These are phyloP conservation scores for Nemotelus pantherinus DNA, from an alignment of 2,888 invertebrate species.

Conservation along the genomic window DNA sequence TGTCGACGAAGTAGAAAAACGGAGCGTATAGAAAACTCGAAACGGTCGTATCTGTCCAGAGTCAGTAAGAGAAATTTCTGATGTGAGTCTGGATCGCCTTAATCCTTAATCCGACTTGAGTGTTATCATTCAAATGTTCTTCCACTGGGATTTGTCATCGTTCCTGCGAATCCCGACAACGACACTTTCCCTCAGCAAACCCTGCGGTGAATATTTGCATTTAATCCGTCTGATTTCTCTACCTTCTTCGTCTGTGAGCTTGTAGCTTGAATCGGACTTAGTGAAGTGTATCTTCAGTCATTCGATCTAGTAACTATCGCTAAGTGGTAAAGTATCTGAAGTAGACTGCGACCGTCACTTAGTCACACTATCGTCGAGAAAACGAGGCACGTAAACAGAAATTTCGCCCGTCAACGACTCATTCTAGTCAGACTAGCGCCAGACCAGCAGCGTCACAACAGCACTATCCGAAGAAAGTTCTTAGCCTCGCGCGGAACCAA, in stretches of 20 bases:
- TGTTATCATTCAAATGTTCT: constrained; percentile 13
- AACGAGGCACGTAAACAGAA: constrained; percentile 1
- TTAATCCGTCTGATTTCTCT: not conserved
- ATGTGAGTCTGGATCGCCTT: not conserved
- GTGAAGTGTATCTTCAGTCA: too few relatives aligned
- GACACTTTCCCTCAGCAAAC: not conserved
- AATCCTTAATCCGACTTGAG: constrained; percentile 37
- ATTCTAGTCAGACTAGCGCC: constrained; percentile 5
- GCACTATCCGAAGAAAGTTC: constrained; percentile 35
- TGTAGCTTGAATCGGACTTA: not conserved
- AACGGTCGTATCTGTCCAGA: not conserved
- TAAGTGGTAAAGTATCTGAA: too few relatives aligned
- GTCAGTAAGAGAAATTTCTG: not conserved
- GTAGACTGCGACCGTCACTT: too few relatives aligned
- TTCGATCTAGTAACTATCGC: too few relatives aligned
- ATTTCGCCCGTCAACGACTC: constrained; percentile 16
- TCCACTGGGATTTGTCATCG: not conserved
- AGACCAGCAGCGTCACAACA: constrained; percentile 2
- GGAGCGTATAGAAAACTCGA: not conserved
- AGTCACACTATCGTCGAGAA: not conserved
- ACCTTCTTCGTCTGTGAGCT: not conserved
- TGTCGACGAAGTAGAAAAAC: not conserved
- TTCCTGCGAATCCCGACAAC: constrained; percentile 3
- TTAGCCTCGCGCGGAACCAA: constrained; percentile 15
- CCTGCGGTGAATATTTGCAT: not conserved